These are phyloP conservation scores for Lithophane socia DNA, from an alignment of 2,888 invertebrate species.

Conservation along the genomic window DNA sequence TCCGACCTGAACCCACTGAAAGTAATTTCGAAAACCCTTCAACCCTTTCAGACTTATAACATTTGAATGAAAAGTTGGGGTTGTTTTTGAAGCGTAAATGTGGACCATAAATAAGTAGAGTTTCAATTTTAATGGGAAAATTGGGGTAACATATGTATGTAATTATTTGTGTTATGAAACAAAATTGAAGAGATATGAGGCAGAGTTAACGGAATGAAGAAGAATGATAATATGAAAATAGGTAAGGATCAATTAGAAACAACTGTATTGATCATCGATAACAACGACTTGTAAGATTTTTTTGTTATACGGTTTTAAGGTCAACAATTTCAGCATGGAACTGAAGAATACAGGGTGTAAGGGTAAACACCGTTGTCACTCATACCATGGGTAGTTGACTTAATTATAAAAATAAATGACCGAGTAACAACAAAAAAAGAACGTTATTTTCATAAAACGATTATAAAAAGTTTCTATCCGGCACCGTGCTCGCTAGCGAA, in stretches of 20 bases:
- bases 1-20: slow-evolving; percentile 67
- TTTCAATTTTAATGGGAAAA: slow-evolving; percentile 64
- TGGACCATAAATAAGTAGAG: slow-evolving; percentile 57
- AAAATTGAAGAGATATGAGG: slow-evolving; percentile 12
- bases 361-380: too few relatives aligned
- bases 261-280: too few relatives aligned
- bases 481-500: too few relatives aligned
- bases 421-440: too few relatives aligned
- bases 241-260: background rate
- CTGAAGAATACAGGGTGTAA: background rate
- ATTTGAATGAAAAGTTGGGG: slow-evolving; percentile 64
- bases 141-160: slow-evolving; percentile 58
- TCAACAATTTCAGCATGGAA: background rate
- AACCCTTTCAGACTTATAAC: slow-evolving; percentile 63
- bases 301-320: too few relatives aligned
- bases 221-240: slow-evolving; percentile 1
- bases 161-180: slow-evolving; percentile 57
- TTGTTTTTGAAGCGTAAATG: slow-evolving; percentile 65
- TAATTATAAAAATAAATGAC: too few relatives aligned
- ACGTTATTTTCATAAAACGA: too few relatives aligned
- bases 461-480: too few relatives aligned
- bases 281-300: background rate
- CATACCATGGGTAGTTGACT: too few relatives aligned
- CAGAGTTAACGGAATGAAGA: slow-evolving; percentile 1
- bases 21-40: slow-evolving; percentile 68